A percentile compares a stretch with the other conserved stretches of the same genome.
phyloP scores from a whole-genome alignment of 2,888 invertebrate genomes.

The Hipparchia semele region DNA sequence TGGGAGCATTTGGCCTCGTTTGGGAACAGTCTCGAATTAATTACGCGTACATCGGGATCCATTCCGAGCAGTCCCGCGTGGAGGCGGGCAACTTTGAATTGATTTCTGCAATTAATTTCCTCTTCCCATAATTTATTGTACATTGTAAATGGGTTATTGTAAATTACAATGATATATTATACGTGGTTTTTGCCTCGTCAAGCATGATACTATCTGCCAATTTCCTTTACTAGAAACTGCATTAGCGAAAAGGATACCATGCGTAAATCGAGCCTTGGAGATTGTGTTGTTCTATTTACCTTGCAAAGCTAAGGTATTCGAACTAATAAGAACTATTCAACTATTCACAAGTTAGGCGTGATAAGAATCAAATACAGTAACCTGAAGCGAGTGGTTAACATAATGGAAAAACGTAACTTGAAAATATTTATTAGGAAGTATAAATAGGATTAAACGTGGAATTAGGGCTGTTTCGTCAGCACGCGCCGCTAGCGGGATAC shows the following conservation, averaged over 20 bases:
- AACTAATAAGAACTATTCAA: too few species aligned
- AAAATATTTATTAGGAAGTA: too few species aligned
- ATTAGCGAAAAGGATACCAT: not conserved
- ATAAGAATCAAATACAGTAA: too few species aligned
- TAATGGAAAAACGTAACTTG: too few species aligned
- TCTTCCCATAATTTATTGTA: conserved; percentile 19
- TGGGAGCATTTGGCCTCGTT: conserved; percentile 16
- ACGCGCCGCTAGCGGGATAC: conserved; percentile 46
- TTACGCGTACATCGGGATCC: conserved; percentile 23
- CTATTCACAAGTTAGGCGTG: too few species aligned
- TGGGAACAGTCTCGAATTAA: conserved; percentile 20
- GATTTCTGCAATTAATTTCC: conserved; percentile 24
- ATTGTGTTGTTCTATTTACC: too few species aligned
- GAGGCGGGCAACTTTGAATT: conserved; percentile 20
- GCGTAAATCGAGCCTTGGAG: too few species aligned
- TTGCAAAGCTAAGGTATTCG: too few species aligned
- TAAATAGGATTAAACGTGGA: conserved; percentile 19
- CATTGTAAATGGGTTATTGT: conserved; percentile 21
- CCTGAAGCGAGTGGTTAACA: too few species aligned
- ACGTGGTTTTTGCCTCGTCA: conserved; percentile 9
- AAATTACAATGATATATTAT: conserved; percentile 22
- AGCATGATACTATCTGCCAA: conserved; percentile 6
- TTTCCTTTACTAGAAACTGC: not conserved
- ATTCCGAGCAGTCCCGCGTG: conserved; percentile 9
- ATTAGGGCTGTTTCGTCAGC: conserved; percentile 43